Conservation (phyloP, 23 tunicate genomes). For the Corella eumyota region DNA sequence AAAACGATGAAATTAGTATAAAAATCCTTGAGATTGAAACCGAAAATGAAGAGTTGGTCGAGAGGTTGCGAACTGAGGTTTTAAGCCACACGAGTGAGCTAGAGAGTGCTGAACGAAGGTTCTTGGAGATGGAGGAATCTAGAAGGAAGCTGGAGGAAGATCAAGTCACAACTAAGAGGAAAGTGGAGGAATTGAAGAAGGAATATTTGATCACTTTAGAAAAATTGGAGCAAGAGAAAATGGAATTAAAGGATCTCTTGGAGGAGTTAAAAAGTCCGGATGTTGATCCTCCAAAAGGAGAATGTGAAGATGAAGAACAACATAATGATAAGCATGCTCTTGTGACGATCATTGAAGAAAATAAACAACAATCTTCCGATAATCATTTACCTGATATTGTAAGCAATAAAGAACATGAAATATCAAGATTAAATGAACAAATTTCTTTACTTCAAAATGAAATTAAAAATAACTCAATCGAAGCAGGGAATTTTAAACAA, state of each 20-base stretch:
- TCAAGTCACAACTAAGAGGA: conserved; percentile 11
- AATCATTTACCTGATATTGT: too few relatives aligned
- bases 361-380: too few relatives aligned
- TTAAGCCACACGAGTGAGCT: neutral
- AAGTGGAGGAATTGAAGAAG: conserved; percentile 13
- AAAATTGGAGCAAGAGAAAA: conserved; percentile 14
- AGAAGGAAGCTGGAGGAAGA: conserved; percentile 33
- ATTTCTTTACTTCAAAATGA: too few relatives aligned
- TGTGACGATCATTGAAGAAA: too few relatives aligned
- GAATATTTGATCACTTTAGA: conserved; percentile 6
- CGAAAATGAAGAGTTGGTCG: conserved; percentile 8
- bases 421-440: too few relatives aligned
- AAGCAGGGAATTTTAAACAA: too few relatives aligned
- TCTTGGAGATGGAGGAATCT: conserved; percentile 13
- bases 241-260: conserved; percentile 7
- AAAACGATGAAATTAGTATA: neutral
- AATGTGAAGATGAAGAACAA: too few relatives aligned
- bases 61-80: conserved; percentile 9
- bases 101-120: neutral
- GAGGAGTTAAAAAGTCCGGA: neutral
- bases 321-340: too few relatives aligned
- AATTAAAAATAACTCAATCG: too few relatives aligned
- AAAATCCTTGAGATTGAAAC: conserved; percentile 6
- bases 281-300: too few relatives aligned
- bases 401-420: too few relatives aligned